Conservation (phyloP, 2,888 invertebrate species). For the Invenusta paracnida region DNA sequence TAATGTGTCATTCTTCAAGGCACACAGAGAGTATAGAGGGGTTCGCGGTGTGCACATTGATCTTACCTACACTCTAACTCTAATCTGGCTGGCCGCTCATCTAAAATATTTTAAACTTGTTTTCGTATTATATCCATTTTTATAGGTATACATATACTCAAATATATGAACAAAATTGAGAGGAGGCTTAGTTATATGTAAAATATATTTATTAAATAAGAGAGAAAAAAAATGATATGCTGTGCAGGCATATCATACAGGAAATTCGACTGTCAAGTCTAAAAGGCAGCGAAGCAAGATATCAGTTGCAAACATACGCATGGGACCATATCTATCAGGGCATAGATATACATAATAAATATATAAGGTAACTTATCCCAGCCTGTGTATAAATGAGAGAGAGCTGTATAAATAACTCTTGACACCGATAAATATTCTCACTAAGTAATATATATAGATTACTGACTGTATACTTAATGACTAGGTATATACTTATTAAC, state of each 20-base stretch:
- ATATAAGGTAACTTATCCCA: background rate
- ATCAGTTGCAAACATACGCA: background rate
- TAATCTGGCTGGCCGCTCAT: background rate
- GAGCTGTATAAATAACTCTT: background rate
- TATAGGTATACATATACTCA: too few species aligned
- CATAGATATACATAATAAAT: background rate
- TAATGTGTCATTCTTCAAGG: slow-evolving; percentile 18
- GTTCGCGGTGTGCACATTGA: background rate
- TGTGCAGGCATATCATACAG: background rate
- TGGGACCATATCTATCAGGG: too few species aligned
- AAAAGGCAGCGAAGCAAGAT: slow-evolving; percentile 2
- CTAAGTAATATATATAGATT: background rate
- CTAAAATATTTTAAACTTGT: background rate
- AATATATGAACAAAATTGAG: slow-evolving; percentile 7
- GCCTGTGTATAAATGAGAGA: too few species aligned
- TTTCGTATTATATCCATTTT: background rate
- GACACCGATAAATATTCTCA: background rate
- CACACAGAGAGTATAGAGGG: background rate
- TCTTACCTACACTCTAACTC: background rate
- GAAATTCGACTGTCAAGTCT: slow-evolving; percentile 25
- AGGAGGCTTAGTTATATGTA: background rate
- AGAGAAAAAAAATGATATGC: background rate
- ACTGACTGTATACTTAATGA: too few species aligned
- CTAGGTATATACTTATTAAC: too few species aligned
- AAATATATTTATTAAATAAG: background rate